Evolutionary conservation across 2,797 vertebrate species (phyloP).

Genomic region (Xyrichtys novacula): DNA sequence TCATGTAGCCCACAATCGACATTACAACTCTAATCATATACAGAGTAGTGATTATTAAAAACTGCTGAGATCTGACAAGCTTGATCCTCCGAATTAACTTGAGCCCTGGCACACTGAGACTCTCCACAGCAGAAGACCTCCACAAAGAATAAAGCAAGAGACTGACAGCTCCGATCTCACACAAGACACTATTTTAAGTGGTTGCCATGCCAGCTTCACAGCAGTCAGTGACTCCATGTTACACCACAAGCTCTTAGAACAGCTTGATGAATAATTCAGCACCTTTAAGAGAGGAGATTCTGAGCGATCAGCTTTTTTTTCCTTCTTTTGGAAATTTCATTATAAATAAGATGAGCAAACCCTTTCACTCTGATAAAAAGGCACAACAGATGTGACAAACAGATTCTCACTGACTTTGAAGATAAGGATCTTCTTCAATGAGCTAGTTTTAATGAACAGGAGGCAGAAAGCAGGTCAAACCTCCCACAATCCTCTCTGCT

Average conservation of each 20-base stretch:
- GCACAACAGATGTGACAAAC: slow-evolving; percentile 49
- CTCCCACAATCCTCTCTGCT: slow-evolving; percentile 64
- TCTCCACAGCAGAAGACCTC: slow-evolving; percentile 26
- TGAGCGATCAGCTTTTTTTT: slow-evolving; percentile 45
- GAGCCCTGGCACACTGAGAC: neutral
- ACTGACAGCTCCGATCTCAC: slow-evolving; percentile 63
- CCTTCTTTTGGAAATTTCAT: slow-evolving; percentile 54
- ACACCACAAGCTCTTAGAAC: slow-evolving; percentile 69
- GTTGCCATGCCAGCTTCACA: slow-evolving; percentile 80
- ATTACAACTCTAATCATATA: neutral
- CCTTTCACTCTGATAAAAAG: slow-evolving; percentile 29
- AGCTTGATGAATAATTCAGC: slow-evolving; percentile 77
- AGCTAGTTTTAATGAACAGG: slow-evolving; percentile 58
- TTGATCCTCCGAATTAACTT: neutral
- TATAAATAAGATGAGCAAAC: too few species aligned
- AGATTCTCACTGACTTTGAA: slow-evolving; percentile 41
- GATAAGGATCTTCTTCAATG: slow-evolving; percentile 24
- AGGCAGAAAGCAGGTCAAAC: slow-evolving; percentile 70
- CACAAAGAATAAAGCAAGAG: slow-evolving; percentile 43
- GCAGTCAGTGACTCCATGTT: slow-evolving; percentile 76
- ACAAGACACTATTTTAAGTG: slow-evolving; percentile 72
- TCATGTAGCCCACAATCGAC: neutral
- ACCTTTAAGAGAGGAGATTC: slow-evolving; percentile 49
- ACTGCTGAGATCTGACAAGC: neutral
- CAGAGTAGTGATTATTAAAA: neutral